These are phyloP conservation scores for Anastatus disparis DNA, from an alignment of 1,140 invertebrate genomes.

Conservation along the genomic window DNA sequence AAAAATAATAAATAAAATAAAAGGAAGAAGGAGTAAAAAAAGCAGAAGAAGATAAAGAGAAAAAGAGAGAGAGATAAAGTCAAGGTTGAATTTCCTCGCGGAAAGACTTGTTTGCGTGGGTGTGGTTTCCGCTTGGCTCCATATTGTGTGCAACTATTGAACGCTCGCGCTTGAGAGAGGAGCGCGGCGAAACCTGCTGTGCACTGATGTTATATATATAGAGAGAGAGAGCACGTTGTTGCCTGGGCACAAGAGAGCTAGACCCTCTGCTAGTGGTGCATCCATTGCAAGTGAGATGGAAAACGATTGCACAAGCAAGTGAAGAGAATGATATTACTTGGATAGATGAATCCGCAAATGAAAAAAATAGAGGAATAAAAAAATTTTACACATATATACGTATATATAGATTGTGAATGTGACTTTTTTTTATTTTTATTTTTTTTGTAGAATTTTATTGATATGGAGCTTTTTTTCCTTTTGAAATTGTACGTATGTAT, in stretches of 20 bases:
- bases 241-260: too few relatives aligned
- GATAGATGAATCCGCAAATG: not conserved
- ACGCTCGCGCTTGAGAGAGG: slow-evolving; percentile 44
- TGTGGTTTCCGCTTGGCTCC: slow-evolving; percentile 46
- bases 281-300: too few relatives aligned
- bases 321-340: not conserved
- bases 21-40: too few relatives aligned
- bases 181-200: too few relatives aligned
- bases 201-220: slow-evolving; percentile 17
- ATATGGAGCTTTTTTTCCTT: slow-evolving; percentile 60
- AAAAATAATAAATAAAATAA: too few relatives aligned
- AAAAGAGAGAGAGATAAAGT: not conserved
- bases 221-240: slow-evolving; percentile 24
- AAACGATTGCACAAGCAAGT: not conserved
- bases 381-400: too few relatives aligned
- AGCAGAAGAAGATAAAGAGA: not conserved
- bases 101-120: slow-evolving; percentile 39
- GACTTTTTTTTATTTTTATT: slow-evolving; percentile 22
- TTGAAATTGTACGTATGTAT: slow-evolving; percentile 55
- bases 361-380: not conserved
- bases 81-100: not conserved
- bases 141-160: slow-evolving; percentile 57
- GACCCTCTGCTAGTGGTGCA: too few relatives aligned
- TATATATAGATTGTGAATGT: too few relatives aligned
- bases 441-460: too few relatives aligned